phyloP scores from a whole-genome alignment of 2,113 vertebrate species.

The Eudorcas thomsonii region DNA sequence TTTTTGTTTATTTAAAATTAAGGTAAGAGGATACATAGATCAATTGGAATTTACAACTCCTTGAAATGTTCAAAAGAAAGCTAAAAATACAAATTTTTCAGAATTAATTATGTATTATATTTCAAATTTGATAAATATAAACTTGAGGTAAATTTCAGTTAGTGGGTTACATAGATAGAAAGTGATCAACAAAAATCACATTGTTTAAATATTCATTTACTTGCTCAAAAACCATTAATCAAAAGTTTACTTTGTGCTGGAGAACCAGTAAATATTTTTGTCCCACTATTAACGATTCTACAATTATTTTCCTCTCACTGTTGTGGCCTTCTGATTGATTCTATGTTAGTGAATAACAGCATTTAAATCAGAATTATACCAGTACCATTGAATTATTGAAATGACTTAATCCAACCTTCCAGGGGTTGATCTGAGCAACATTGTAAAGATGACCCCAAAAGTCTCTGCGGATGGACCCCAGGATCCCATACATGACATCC shows the following conservation, averaged over 20 bases:
- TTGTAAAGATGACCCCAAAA: too few relatives aligned
- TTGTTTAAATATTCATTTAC: background rate
- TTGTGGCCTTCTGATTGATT: background rate
- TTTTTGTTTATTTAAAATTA: background rate
- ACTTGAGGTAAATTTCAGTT: background rate
- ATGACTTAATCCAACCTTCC: background rate
- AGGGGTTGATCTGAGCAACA: too few relatives aligned
- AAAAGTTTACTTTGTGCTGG: background rate
- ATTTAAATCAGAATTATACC: conserved; percentile 13
- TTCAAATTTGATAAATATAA: background rate
- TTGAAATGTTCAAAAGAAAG: background rate
- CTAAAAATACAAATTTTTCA: background rate
- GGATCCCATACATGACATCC: too few relatives aligned
- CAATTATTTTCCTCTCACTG: background rate
- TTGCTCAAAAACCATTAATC: background rate
- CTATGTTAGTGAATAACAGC: background rate
- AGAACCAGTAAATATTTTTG: conserved; percentile 11
- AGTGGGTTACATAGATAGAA: background rate
- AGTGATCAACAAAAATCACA: background rate
- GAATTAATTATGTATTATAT: background rate
- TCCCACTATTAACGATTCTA: background rate
- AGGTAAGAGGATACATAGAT: background rate
- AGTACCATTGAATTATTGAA: background rate
- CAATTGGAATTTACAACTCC: background rate
- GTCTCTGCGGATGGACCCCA: too few relatives aligned